Base-by-base conservation (phyloP, 1,140 invertebrate species). In the Streblospio benedicti region DNA sequence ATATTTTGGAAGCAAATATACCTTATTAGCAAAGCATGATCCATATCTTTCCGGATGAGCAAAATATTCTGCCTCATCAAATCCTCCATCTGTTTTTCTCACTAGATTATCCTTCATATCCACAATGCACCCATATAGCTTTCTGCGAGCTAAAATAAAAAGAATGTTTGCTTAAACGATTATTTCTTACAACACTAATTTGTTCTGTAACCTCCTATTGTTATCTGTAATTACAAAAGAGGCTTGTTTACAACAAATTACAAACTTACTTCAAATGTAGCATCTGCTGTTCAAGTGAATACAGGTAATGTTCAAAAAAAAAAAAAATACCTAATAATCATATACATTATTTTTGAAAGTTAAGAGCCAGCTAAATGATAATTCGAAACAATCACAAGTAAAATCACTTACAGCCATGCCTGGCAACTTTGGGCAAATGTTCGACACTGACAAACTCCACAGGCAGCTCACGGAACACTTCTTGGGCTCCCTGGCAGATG, bases 361-460 rank as follows among this genome's bases (percentile, higher is more conserved):
- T n/a, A n/a, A n/a, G n/a, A n/a, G n/a, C n/a, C n/a, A n/a, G n/a
- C n/a, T n/a, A n/a, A n/a, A n/a, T n/a, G n/a, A n/a, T n/a, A n/a
- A n/a, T n/a, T n/a, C n/a, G n/a, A n/a, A n/a, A n/a, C n/a, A n/a
- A n/a, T n/a, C n/a, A n/a, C n/a, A n/a, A n/a, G n/a, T n/a, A n/a
- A n/a, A n/a, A 43, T 30, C 18, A 74, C 84, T 85, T 81, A 94
- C 93, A 90, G 70, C 97, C 96, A 77, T 97, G 92, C 74, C 93
- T 87, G 0, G 93, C 90, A 2, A 98, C 94, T 81, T 97, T 97
- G 54, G 88, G 85, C 28, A 99, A 77, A 82, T 92, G 90, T 71
- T 93, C 88, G 0, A 93, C 91, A 23, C 94, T 87, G 5, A 99
- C 93, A 76, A 96, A 99, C 77, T 99, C 97, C 72, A 94, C 86